A percentile compares a stretch with the other conserved stretches of the same genome.
Evolutionary conservation across 2,113 vertebrate genomes (phyloP).

Genomic region (Thinocorus orbignyianus): DNA sequence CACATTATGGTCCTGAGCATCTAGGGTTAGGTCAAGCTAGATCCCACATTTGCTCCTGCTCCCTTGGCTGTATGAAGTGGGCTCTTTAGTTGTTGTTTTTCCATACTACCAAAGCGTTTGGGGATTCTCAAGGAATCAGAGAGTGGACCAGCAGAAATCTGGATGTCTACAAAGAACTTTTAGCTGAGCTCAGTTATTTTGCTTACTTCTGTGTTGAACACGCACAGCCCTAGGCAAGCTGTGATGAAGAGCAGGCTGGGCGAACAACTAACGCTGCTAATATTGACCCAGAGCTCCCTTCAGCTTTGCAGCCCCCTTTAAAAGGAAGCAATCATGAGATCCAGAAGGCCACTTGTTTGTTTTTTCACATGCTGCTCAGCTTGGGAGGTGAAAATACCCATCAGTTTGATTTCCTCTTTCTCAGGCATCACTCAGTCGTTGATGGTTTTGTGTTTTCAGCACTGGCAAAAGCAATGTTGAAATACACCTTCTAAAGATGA

Average conservation of each 20-base stretch:
- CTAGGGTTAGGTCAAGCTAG: background rate
- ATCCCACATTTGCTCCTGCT: background rate
- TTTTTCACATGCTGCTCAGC: conserved; percentile 48
- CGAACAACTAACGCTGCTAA: conserved; percentile 5
- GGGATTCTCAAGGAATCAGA: background rate
- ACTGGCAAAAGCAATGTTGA: background rate
- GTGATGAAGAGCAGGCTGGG: conserved; percentile 13
- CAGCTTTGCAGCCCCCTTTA: background rate
- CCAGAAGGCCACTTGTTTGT: conserved; percentile 34
- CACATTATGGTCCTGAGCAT: background rate
- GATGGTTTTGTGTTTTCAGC: conserved; percentile 12
- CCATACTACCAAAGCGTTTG: background rate
- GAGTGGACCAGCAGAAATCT: background rate
- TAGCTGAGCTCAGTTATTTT: background rate
- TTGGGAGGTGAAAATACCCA: conserved; percentile 22
- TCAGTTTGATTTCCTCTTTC: conserved; percentile 45
- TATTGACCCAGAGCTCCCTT: conserved; percentile 25
- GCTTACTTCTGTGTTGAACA: background rate
- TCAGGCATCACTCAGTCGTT: background rate
- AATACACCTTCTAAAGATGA: background rate
- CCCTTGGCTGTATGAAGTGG: background rate
- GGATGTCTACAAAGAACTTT: background rate
- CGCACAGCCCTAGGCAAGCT: conserved; percentile 1
- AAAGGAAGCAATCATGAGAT: conserved; percentile 42
- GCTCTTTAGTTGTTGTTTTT: background rate